Conservation (phyloP, 2,888 invertebrate species). For the Pterobdella sp. region DNA sequence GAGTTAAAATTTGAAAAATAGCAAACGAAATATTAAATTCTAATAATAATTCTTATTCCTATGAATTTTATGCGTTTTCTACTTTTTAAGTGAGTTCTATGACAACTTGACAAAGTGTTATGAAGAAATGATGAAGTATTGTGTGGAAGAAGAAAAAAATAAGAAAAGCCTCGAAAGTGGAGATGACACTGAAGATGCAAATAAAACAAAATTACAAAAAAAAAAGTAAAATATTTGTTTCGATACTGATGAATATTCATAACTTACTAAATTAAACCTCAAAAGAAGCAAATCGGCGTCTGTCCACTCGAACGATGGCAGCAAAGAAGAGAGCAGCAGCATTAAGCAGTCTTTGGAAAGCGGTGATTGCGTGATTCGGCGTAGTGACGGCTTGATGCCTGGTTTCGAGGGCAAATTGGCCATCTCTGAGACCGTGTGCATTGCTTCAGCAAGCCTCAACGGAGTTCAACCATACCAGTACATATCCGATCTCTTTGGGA, state of each 20-base stretch:
- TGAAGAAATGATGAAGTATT: background rate
- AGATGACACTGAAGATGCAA: background rate
- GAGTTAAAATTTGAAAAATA: no score
- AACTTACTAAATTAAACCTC: background rate
- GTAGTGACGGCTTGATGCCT: background rate
- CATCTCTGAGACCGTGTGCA: conserved; percentile 18
- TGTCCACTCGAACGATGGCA: background rate
- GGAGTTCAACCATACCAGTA: conserved; percentile 9
- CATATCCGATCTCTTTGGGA: conserved; percentile 13
- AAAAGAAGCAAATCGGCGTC: background rate
- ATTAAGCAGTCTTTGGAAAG: background rate
- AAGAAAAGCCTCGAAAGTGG: background rate
- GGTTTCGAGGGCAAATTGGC: conserved; percentile 9
- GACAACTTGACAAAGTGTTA: background rate
- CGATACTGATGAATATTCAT: background rate
- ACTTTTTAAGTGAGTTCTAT: background rate
- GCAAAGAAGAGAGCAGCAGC: background rate
- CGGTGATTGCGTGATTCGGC: background rate
- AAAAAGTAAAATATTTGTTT: background rate
- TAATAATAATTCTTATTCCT: background rate
- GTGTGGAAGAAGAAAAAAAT: background rate
- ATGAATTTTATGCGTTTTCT: background rate
- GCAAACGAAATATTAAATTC: background rate
- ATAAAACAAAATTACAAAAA: background rate
- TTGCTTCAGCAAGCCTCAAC: background rate